Conservation (phyloP, 2,113 vertebrate genomes). For the Piprites chloris region DNA sequence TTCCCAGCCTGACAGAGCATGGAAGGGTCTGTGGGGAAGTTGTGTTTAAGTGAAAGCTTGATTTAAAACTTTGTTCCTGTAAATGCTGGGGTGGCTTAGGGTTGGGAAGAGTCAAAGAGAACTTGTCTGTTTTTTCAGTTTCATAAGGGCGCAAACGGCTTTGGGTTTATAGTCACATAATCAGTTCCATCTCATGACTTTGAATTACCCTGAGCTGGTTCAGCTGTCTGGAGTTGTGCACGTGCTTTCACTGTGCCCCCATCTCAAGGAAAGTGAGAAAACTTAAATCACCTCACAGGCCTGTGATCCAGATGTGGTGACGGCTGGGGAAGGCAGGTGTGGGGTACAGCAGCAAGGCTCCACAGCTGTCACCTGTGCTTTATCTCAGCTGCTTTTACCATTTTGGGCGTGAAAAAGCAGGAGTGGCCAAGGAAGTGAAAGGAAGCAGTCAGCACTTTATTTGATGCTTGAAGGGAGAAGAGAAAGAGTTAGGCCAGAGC, state of each 20-base stretch:
- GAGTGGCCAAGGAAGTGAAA: neutral
- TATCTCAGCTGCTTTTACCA: neutral
- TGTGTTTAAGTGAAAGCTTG: neutral
- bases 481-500: neutral
- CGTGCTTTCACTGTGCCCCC: rapidly evolving
- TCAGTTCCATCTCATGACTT: neutral
- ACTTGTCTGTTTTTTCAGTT: neutral
- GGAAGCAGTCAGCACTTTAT: neutral
- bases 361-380: neutral
- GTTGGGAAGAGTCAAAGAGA: neutral
- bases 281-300: neutral
- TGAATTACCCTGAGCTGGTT: neutral
- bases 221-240: neutral
- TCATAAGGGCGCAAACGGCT: neutral
- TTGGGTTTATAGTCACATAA: neutral
- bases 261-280: neutral
- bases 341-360: neutral
- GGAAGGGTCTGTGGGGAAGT: neutral
- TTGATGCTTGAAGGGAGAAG: neutral
- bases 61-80: neutral
- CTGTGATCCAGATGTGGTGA: neutral
- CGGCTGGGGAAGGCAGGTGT: neutral
- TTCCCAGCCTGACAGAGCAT: neutral
- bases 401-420: neutral
- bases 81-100: rapidly evolving